Percentiles rank a stretch among this genome's conserved stretches.
Conservation (phyloP, 1,140 invertebrate species). For the Antheraea mylitta region DNA sequence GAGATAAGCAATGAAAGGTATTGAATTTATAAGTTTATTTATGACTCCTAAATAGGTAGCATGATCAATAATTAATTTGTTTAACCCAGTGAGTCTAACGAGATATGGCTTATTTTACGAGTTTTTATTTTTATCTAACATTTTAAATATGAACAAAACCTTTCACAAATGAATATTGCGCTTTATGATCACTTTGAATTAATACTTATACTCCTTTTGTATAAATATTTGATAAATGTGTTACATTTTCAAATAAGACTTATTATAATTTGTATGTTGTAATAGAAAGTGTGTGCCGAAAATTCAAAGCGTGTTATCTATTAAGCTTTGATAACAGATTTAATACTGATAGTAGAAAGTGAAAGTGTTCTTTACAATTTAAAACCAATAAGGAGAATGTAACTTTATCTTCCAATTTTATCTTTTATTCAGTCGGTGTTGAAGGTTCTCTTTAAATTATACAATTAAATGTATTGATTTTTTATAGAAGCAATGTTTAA, state of each 20-base stretch:
- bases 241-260: no score
- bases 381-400: conserved; percentile 10
- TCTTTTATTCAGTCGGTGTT: background rate
- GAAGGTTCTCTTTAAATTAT: background rate
- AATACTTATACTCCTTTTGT: no score
- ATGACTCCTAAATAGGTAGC: background rate
- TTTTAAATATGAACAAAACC: no score
- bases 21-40: background rate
- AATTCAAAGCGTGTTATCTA: background rate
- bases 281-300: background rate
- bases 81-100: background rate
- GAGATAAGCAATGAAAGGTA: conserved; percentile 18
- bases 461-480: background rate
- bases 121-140: background rate
- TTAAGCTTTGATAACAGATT: conserved; percentile 6
- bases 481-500: background rate
- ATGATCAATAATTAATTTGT: conserved; percentile 4
- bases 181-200: no score
- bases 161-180: no score
- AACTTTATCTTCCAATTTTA: background rate
- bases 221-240: no score
- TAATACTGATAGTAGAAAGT: conserved; percentile 14
- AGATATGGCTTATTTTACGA: background rate
- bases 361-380: conserved; percentile 23
- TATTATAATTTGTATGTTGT: background rate